These are phyloP conservation scores for Neria commutata DNA, from an alignment of 2,888 invertebrate genomes.

Conservation along the genomic window DNA sequence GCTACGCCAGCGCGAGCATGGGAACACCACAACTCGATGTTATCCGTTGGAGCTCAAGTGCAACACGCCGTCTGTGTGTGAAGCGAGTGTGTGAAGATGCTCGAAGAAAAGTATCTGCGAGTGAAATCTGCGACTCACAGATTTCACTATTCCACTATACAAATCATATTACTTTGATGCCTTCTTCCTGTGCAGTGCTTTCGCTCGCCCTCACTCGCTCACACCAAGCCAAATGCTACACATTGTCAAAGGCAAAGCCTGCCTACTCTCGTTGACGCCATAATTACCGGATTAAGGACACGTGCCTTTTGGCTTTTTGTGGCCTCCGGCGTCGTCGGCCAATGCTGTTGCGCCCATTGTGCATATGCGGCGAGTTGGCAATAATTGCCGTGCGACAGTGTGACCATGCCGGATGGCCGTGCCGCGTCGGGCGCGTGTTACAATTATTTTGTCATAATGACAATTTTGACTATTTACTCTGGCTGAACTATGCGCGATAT, in stretches of 20 bases:
- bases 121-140: background rate
- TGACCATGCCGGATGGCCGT: background rate
- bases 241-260: background rate
- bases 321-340: background rate
- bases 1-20: slow-evolving; percentile 32
- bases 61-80: too few relatives aligned
- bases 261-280: background rate
- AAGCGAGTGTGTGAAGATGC: too few relatives aligned
- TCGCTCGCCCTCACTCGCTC: background rate
- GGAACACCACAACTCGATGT: too few relatives aligned
- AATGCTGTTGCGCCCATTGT: slow-evolving; percentile 16
- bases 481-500: background rate
- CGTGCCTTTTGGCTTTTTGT: slow-evolving; percentile 3
- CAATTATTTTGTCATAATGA: background rate
- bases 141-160: background rate
- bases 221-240: background rate
- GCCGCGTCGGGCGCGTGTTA: background rate
- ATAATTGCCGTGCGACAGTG: slow-evolving; percentile 26
- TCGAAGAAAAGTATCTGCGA: background rate
- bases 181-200: too few relatives aligned
- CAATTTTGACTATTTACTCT: background rate
- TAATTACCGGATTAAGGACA: slow-evolving; percentile 4
- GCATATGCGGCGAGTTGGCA: slow-evolving; percentile 22
- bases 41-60: too few relatives aligned
- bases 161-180: too few relatives aligned